Base-by-base conservation (phyloP, 64 coral and sea anemone species). In the Trachythela sp. region DNA sequence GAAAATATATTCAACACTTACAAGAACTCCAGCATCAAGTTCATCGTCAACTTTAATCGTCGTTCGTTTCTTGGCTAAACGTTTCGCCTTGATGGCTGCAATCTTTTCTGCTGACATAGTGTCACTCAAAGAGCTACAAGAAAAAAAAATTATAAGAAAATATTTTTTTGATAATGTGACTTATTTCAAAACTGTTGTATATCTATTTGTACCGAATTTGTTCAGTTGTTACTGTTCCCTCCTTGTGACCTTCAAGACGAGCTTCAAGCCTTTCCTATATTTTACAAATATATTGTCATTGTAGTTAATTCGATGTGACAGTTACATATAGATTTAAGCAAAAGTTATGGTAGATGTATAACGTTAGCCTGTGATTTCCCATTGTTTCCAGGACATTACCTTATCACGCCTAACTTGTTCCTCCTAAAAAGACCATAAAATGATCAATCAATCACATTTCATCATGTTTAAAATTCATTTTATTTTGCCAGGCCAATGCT, bases 41-140 rank as follows among this genome's bases (percentile, higher is more conserved):
- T 94, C 93, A 59, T 99, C 96, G 39, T 99, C 96, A 87, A 94
- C 96, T 87, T 94, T 99, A 76, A 95, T 92, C 18, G 96, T 99
- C 68, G 93, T 99, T 83, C 88, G 88, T 58, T 99, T 99, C 89
- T 94, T 99, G 36, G 96, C 93, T 48, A 99, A 84, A 94, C 96
- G 96, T 70, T 99, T 99, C 29, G 93, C 93, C 77, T 99, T 99
- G 76, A 99, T 99, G 13, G 93, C 96, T 85, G 96, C 96, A 85
- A 99, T 99, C 50, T 99, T 99, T 83, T 99, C 96, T 41, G 92
- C 91, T 45, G 96, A 94, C 96, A 99, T 99, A 17, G 96, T 93
- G 88, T 95, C 96, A 93, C 96, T 99, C 84, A 99, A 77, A 36
- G 96, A 99, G 68, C 96, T 99, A 85, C 8, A 68, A 54, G 31